A percentile compares a stretch with the other conserved stretches of the same genome.
Evolutionary conservation across 2,797 vertebrate genomes (phyloP).

Genomic region (Crenuchus spilurus): DNA sequence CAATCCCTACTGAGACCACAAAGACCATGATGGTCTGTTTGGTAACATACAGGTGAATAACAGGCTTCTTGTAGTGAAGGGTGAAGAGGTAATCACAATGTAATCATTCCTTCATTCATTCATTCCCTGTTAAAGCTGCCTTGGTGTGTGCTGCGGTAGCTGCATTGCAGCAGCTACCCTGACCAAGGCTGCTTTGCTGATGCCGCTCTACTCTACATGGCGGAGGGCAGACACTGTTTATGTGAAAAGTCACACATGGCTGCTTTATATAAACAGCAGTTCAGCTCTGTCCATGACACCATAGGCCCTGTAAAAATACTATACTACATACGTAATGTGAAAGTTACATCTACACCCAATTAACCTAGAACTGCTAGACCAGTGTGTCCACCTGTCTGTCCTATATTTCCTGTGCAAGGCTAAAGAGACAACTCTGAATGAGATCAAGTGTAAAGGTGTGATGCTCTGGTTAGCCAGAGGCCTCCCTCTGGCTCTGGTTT

Average conservation of each 20-base stretch:
- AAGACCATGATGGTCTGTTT: conserved; percentile 48
- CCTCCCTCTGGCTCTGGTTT: conserved; percentile 63
- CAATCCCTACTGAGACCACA: conserved; percentile 1
- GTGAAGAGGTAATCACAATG: neutral
- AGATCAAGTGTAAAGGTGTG: conserved; percentile 58
- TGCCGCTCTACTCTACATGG: conserved; percentile 17
- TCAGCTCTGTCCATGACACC: neutral
- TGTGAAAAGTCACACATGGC: conserved; percentile 23
- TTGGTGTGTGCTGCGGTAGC: conserved; percentile 74
- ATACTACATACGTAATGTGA: too few relatives aligned
- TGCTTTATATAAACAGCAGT: conserved; percentile 9
- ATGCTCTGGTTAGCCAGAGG: conserved; percentile 77
- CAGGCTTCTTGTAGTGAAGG: conserved; percentile 38
- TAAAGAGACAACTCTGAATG: conserved; percentile 14
- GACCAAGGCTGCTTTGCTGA: conserved; percentile 54
- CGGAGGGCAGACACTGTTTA: conserved; percentile 29
- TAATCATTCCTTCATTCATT: neutral
- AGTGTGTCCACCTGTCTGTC: too few relatives aligned
- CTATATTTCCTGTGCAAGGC: neutral
- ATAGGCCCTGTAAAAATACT: too few relatives aligned
- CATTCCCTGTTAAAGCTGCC: conserved; percentile 57
- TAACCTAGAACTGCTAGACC: neutral
- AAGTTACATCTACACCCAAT: neutral
- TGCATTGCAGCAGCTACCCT: conserved; percentile 42
- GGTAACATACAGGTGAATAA: conserved; percentile 58